Evolutionary conservation across 1,140 invertebrate species (phyloP), one percentile per base, ranked within the genome.

Genomic region (Euura saliciscinereae): DNA sequence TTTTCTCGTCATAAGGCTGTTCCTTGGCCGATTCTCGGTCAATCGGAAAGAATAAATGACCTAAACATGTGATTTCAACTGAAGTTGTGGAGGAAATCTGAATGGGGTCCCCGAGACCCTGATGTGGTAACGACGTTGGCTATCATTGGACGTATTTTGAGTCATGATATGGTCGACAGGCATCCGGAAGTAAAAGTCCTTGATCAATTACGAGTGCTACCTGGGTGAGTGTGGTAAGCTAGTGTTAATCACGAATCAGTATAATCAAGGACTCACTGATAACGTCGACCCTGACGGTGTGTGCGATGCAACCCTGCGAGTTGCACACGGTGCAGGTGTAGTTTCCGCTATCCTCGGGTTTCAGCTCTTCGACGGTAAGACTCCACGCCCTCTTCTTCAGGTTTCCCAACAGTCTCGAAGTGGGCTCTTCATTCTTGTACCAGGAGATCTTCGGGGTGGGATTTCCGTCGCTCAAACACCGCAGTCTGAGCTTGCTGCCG

Each of bases 241-340:
- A 28, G 28, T 0, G 28, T 28, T 28, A 28, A 28, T 28, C 28
- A 28, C 28, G 28, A 64, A 64, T 64, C 28, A 28, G 28, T 28
- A 64, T 64, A 64, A 10, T 64, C 8, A 28, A 28, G 28, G 28
- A 86, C 90, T 91, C 88, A 96, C 95, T 93, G 75, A 93, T 88
- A 69, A 96, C 90, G 71, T 93, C 90, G 5, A 97, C 87, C 73
- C 88, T 90, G 79, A 91, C 94, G 0, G 92, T 94, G 79, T 93
- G 92, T 59, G 93, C 90, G 68, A 96, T 93, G 79, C 94, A 95
- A 6, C 93, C 95, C 13, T 93, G 80, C 6, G 86, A 80, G 81
- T 98, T 98, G 86, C 93, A 94, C 5, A 96, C 92, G 44, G 92
- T 87, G 79, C 97, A 98, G 0, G 93, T 97, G 81, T 98, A 98